Evolutionary conservation across 2,797 vertebrate genomes (phyloP).

Genomic region (Zalophus californianus): DNA sequence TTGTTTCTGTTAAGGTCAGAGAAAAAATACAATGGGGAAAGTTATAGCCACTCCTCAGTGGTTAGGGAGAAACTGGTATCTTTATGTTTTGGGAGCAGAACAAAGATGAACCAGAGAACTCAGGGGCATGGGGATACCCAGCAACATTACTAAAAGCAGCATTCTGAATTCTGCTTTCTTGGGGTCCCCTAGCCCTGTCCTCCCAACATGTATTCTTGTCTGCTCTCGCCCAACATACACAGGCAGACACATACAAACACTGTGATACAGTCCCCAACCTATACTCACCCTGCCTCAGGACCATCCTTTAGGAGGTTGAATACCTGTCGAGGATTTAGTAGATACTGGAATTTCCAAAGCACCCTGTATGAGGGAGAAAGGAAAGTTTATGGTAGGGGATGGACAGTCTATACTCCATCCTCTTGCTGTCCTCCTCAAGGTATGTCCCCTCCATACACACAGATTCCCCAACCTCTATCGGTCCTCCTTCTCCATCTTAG

Average conservation of each 20-base stretch:
- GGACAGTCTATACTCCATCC: not conserved
- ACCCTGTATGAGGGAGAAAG: slow-evolving; percentile 87
- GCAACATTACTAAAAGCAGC: not conserved
- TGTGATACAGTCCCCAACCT: not conserved
- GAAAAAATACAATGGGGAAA: not conserved
- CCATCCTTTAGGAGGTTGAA: slow-evolving; percentile 94
- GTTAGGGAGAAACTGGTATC: not conserved
- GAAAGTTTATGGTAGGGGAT: not conserved
- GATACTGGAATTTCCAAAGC: slow-evolving; percentile 94
- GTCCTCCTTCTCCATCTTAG: not conserved
- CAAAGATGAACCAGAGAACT: not conserved
- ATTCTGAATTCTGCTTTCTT: slow-evolving; percentile 19
- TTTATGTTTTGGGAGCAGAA: not conserved
- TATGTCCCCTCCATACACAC: not conserved
- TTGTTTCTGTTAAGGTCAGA: not conserved
- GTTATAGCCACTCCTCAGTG: not conserved
- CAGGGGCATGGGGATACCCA: not conserved
- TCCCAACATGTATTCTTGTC: not conserved
- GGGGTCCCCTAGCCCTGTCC: not conserved
- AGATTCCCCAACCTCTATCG: not conserved
- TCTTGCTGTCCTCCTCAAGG: not conserved
- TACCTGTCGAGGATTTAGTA: slow-evolving; percentile 96
- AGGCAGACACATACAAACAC: not conserved
- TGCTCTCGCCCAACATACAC: not conserved
- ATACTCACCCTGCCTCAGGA: slow-evolving; percentile 92